These are phyloP conservation scores for Agrotis exclamationis DNA, from an alignment of 2,888 invertebrate genomes.

Conservation along the genomic window DNA sequence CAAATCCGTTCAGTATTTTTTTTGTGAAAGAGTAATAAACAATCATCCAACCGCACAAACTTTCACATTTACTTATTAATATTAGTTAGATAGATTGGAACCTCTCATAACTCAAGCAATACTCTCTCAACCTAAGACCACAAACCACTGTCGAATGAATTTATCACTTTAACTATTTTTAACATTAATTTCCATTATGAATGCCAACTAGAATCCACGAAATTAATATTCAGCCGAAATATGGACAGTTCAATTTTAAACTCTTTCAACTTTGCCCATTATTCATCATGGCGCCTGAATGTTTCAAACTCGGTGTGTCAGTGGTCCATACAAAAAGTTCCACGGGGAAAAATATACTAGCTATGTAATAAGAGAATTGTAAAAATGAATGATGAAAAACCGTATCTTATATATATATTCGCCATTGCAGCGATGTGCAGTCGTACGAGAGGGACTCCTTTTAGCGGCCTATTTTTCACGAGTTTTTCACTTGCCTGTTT, in stretches of 20 bases:
- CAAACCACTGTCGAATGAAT: slow-evolving; percentile 33
- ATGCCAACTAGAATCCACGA: slow-evolving; percentile 75
- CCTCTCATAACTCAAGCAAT: slow-evolving; percentile 9
- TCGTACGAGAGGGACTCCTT: slow-evolving; percentile 23
- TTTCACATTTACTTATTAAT: too few relatives aligned
- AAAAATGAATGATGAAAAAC: slow-evolving; percentile 56
- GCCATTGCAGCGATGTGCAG: slow-evolving; percentile 9
- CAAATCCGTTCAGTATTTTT: too few relatives aligned
- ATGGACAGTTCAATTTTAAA: slow-evolving; percentile 84
- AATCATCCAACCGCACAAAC: too few relatives aligned
- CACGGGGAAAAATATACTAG: slow-evolving; percentile 53
- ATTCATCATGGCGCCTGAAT: slow-evolving; percentile 81
- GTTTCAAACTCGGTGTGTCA: slow-evolving; percentile 78
- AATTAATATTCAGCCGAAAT: slow-evolving; percentile 83
- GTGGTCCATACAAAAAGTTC: slow-evolving; percentile 78
- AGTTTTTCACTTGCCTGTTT: not conserved
- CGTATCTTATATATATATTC: slow-evolving; percentile 18
- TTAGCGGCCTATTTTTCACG: not conserved
- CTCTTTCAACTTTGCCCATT: slow-evolving; percentile 85
- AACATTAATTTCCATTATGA: slow-evolving; percentile 71
- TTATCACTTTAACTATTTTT: slow-evolving; percentile 51
- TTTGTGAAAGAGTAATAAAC: too few relatives aligned
- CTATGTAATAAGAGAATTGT: slow-evolving; percentile 58
- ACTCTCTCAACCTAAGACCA: slow-evolving; percentile 5
- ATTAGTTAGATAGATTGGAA: slow-evolving; percentile 1